Evolutionary conservation across 2,888 invertebrate genomes (phyloP).

Genomic region (Bellardia bayeri): DNA sequence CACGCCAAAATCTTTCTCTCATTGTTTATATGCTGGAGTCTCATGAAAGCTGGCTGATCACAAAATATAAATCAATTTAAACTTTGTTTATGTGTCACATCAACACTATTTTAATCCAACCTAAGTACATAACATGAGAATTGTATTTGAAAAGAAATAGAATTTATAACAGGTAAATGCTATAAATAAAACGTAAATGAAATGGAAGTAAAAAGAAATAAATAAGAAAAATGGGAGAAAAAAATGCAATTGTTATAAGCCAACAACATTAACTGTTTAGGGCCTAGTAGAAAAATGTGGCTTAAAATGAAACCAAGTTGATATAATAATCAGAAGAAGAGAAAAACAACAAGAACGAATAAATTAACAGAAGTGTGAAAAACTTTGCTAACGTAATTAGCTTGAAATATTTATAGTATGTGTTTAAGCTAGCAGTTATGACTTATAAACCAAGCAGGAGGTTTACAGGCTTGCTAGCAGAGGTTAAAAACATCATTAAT

Average conservation of each 20-base stretch:
- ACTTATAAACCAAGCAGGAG: background rate
- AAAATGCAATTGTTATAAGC: slow-evolving; percentile 13
- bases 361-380: slow-evolving; percentile 5
- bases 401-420: background rate
- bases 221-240: background rate
- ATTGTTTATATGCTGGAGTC: background rate
- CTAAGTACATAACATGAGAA: slow-evolving; percentile 5
- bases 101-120: slow-evolving; percentile 7
- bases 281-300: slow-evolving; percentile 1
- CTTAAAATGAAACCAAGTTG: background rate
- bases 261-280: background rate
- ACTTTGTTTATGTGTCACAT: slow-evolving; percentile 34
- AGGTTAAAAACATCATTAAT: slow-evolving; percentile 45
- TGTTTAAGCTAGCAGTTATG: background rate
- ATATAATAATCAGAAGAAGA: background rate
- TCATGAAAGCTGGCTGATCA: slow-evolving; percentile 49
- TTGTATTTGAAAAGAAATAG: background rate
- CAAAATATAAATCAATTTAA: slow-evolving; percentile 37
- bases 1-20: background rate
- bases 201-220: background rate
- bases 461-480: background rate
- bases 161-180: slow-evolving; percentile 20
- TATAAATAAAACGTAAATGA: background rate
- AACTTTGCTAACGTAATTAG: slow-evolving; percentile 11
- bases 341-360: background rate